Conservation (phyloP, 1,140 invertebrate species). For the Drosophila murphyi region DNA sequence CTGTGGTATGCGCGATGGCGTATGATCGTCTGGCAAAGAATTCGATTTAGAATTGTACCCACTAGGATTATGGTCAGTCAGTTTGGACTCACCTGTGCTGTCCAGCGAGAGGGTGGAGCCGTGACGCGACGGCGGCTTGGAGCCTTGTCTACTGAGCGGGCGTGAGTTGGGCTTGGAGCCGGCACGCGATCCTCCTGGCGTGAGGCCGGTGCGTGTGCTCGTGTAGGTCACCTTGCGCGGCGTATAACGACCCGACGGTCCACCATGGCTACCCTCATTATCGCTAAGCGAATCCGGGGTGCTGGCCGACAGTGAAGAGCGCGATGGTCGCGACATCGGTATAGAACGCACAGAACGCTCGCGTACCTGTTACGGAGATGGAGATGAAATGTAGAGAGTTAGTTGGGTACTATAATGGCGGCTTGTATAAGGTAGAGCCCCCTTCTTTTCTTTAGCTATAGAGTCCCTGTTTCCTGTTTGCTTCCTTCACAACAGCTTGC, state of each 20-base stretch:
- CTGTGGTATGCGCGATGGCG: slow-evolving; percentile 90
- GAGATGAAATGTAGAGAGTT: slow-evolving; percentile 18
- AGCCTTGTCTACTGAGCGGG: slow-evolving; percentile 92
- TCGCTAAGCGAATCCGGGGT: slow-evolving; percentile 95
- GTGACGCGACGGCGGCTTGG: slow-evolving; percentile 95
- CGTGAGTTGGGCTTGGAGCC: slow-evolving; percentile 90
- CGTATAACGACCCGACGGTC: slow-evolving; percentile 86
- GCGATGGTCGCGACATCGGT: slow-evolving; percentile 90
- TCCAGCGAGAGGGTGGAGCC: slow-evolving; percentile 96
- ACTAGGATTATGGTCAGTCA: background rate
- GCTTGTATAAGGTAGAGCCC: background rate
- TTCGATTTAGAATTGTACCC: background rate
- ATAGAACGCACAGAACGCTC: slow-evolving; percentile 94
- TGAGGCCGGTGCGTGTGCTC: slow-evolving; percentile 85
- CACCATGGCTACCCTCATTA: slow-evolving; percentile 90
- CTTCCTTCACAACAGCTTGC: background rate
- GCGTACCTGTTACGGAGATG: slow-evolving; percentile 88
- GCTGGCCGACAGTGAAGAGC: slow-evolving; percentile 91
- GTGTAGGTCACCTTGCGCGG: slow-evolving; percentile 87
- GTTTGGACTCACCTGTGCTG: slow-evolving; percentile 89
- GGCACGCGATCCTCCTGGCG: slow-evolving; percentile 89
- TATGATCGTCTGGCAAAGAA: slow-evolving; percentile 87
- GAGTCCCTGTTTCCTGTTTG: background rate
- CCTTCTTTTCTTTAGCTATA: slow-evolving; percentile 13
- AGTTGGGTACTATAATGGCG: background rate